These are phyloP conservation scores for Oryzias javanicus DNA, from an alignment of 2,113 vertebrate genomes.

Conservation along the genomic window DNA sequence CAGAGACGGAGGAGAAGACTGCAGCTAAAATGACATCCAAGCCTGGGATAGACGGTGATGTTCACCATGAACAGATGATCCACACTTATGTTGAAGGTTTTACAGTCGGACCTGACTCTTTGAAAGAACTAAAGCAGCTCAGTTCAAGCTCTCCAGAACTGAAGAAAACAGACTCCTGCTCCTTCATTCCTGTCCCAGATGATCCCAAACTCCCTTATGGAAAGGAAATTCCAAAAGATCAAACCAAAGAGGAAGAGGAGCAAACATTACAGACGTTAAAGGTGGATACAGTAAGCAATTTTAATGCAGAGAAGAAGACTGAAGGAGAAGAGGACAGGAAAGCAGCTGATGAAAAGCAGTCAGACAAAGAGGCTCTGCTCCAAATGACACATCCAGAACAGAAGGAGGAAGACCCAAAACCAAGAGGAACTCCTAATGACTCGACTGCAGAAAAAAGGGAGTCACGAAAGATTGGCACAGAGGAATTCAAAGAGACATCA, in stretches of 20 bases:
- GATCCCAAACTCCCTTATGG: not conserved
- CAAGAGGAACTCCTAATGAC: conserved; percentile 37
- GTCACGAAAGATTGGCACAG: conserved; percentile 20
- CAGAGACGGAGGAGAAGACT: conserved; percentile 14
- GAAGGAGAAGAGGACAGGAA: conserved; percentile 35
- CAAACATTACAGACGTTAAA: not conserved
- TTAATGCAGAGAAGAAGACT: conserved; percentile 23
- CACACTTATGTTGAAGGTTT: conserved; percentile 7
- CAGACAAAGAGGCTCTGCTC: conserved; percentile 59
- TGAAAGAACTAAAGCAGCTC: conserved; percentile 7
- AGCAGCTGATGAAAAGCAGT: conserved; percentile 32
- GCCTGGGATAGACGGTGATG: conserved; percentile 23
- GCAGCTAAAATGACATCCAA: conserved; percentile 32
- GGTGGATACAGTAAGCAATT: conserved; percentile 9
- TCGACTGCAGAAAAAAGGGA: conserved; percentile 17
- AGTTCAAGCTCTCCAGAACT: not conserved
- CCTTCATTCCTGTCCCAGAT: not conserved
- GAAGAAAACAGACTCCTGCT: not conserved
- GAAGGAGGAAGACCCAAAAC: conserved; percentile 30
- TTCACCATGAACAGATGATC: conserved; percentile 14
- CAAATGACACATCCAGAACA: conserved; percentile 22
- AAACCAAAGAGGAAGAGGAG: conserved; percentile 24
- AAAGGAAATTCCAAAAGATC: conserved; percentile 16
- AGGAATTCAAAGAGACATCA: conserved; percentile 8
- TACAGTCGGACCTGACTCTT: not conserved